Conservation (phyloP, 2,113 vertebrate species). For the Sclerurus mexicanus region DNA sequence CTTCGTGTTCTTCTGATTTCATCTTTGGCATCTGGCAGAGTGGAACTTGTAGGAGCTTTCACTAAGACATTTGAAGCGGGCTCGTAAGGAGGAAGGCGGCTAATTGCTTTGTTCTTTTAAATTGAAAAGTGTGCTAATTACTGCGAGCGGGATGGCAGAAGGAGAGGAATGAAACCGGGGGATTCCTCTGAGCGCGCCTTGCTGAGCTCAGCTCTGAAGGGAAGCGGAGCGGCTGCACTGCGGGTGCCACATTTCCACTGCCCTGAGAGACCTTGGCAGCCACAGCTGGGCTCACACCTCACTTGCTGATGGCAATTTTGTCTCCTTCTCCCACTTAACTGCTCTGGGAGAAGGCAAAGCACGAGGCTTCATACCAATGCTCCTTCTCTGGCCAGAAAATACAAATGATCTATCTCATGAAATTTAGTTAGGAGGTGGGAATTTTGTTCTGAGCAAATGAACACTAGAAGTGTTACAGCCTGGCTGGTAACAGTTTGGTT, state of each 20-base stretch:
- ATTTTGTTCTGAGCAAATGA: neutral
- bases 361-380: neutral
- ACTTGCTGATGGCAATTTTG: neutral
- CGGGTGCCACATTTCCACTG: neutral
- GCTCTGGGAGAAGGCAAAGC: neutral
- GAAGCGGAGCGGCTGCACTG: neutral
- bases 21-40: neutral
- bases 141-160: neutral
- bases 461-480: neutral
- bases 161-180: neutral
- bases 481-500: neutral
- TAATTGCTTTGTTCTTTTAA: neutral
- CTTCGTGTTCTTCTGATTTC: neutral
- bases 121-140: neutral
- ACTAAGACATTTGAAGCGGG: neutral
- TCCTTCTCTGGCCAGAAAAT: neutral
- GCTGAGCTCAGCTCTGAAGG: neutral
- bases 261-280: neutral
- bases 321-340: neutral
- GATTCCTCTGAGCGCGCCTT: neutral
- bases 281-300: neutral
- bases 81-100: rapidly evolving
- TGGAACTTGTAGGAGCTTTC: neutral
- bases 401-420: neutral
- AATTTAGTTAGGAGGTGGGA: neutral